Base-by-base conservation (phyloP, 2,888 invertebrate genomes). In the Phragmatobia fuliginosa region DNA sequence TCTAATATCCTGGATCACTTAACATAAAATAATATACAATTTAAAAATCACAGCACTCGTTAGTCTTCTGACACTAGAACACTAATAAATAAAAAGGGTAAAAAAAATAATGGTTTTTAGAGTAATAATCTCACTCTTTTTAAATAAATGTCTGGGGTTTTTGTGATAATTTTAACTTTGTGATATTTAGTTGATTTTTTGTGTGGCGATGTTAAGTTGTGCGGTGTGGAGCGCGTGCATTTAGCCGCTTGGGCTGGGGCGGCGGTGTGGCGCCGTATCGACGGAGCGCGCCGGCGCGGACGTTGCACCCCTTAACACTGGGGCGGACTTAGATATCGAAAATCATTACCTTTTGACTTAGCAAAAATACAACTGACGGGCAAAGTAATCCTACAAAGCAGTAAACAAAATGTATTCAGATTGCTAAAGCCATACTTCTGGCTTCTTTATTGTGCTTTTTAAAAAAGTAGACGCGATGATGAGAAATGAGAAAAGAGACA, bases 251-350 rank as follows among this genome's bases (percentile, higher is more conserved):
- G 84, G 87, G 88, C 86, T 77, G 88, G 92, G 86, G 88, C 85
- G 87, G 83, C 82, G 87, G 82, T 78, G 80, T 81, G 80, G 73
- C 69, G 61, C 71, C 79, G 86, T 85, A 85, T 81, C 83, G 85
- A 77, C 80, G 79, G 68, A 71, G 67, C 85, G 92, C 94, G 94
- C 92, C 85, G 82, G 91, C 94, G 93, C 89, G 90, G 77, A 78
- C 85, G 71, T 87, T 89, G 89, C 92, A 90, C 92, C 93, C 92
- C 88, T 81, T 68, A 45, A 41, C 49, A 75, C 91, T 90, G 93
- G 86, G 86, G 33, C 72, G 87, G 60, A 91, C 78, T 86, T 36
- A 11, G 41, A 11, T 2, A 4, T 3, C 28, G 56, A 59, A 66
- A 66, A 62, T 62, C 11, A 60, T 38, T 63, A 33, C 56, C 45